These are phyloP conservation scores for Columba janthina DNA, from an alignment of 2,113 vertebrate species.

Conservation along the genomic window DNA sequence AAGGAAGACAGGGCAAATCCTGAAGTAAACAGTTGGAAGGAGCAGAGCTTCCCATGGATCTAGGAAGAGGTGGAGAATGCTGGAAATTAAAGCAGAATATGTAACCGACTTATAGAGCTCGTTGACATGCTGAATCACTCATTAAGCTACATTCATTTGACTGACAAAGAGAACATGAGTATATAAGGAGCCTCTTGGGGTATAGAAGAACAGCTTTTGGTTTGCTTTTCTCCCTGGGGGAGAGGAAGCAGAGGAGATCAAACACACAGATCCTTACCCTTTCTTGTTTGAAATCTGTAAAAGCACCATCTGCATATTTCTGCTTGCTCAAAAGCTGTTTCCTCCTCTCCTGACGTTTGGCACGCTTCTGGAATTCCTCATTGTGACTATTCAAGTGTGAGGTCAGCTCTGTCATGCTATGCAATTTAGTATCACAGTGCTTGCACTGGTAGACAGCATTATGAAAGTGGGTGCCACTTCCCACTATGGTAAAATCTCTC, in stretches of 20 bases:
- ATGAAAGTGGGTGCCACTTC: slow-evolving; percentile 66
- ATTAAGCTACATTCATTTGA: slow-evolving; percentile 54
- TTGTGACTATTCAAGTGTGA: slow-evolving; percentile 88
- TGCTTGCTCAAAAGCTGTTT: slow-evolving; percentile 88
- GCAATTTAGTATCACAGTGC: slow-evolving; percentile 88
- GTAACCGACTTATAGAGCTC: slow-evolving; percentile 66
- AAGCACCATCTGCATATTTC: slow-evolving; percentile 77
- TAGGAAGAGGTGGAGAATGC: slow-evolving; percentile 25
- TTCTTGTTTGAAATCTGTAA: slow-evolving; percentile 81
- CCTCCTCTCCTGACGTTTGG: slow-evolving; percentile 84
- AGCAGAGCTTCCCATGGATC: background rate
- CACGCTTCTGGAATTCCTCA: slow-evolving; percentile 90
- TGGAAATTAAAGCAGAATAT: slow-evolving; percentile 63
- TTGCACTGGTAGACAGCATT: slow-evolving; percentile 86
- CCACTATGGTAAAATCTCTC: slow-evolving; percentile 86
- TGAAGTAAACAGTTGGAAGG: slow-evolving; percentile 24
- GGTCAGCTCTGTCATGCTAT: slow-evolving; percentile 81
- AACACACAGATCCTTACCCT: slow-evolving; percentile 78
- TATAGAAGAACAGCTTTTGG: slow-evolving; percentile 1
- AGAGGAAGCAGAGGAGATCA: slow-evolving; percentile 34
- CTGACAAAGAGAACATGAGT: slow-evolving; percentile 62
- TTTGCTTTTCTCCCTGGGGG: background rate
- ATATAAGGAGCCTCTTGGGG: slow-evolving; percentile 58
- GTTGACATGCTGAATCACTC: slow-evolving; percentile 65
- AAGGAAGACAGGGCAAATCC: slow-evolving; percentile 42